Evolutionary conservation across 2,888 invertebrate genomes (phyloP), one percentile per base, ranked within the genome.

Genomic region (Ennomos fuscantarius): DNA sequence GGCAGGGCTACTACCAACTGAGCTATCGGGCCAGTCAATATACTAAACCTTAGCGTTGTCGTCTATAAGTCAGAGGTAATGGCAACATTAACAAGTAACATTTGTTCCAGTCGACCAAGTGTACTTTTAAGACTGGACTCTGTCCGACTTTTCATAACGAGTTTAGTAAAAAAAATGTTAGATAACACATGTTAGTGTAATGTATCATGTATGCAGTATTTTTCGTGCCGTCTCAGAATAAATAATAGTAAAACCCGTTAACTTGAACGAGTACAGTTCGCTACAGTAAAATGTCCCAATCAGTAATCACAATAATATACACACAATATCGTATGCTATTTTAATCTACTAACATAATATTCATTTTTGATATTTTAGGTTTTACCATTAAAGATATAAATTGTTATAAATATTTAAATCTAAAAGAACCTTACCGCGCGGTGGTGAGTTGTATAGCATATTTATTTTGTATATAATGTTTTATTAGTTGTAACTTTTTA

Each of bases 141-240:
- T 60, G 64, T 33, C 56, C 65, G 55, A 60, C 55, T 65, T 64
- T 53, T 54, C 34, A 40, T 53, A 64, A 62, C 66, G 37, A 44
- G 64, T 64, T 58, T 37, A 34, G 31, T 32, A 33, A 62, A 60
- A 60, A 62, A 50, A 52, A 44, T 57, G 37, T 66, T 63, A 64
- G 58, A 52, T 62, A 62, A 63, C 46, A 39, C 43, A 40, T 36
- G 53, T 53, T 42, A 41, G 2, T 6, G 39, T 46, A 57, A 52
- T 57, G 6, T 24, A 24, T 24, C 24, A 24, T 24, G 5, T 24
- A 24, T 24, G 24, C 6, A 6, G 39, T 57, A 36, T 52, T 55
- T 48, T 52, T 48, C 48, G 52, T 53, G 52, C 46, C 41, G 24
- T 24, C 24, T 6, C 24, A 24, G 24, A n/a, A 24, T 24, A 24